These are phyloP conservation scores for Bombus cullumanus DNA, from an alignment of 1,140 invertebrate genomes.

Conservation along the genomic window DNA sequence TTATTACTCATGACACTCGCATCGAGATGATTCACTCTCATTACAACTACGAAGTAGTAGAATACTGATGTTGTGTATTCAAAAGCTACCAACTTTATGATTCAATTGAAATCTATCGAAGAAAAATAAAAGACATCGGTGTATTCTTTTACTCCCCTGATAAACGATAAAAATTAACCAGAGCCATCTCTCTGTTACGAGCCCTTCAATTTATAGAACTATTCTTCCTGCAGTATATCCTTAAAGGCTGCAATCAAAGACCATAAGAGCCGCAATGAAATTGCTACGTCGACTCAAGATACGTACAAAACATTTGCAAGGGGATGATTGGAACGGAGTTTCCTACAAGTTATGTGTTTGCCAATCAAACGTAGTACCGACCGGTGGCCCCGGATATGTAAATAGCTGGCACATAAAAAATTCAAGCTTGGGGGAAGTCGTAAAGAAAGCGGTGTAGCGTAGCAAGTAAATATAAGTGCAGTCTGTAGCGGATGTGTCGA, in stretches of 20 bases:
- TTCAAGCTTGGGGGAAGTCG: slow-evolving; percentile 56
- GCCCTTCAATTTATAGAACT: not conserved
- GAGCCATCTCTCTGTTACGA: too few species aligned
- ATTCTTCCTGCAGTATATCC: not conserved
- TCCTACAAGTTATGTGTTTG: slow-evolving; percentile 37
- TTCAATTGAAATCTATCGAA: not conserved
- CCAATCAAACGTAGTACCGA: slow-evolving; percentile 53
- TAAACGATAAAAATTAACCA: too few species aligned
- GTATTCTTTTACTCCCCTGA: not conserved
- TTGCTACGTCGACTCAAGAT: not conserved
- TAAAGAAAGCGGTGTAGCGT: slow-evolving; percentile 54
- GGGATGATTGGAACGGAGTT: not conserved
- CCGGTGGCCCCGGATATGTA: slow-evolving; percentile 53
- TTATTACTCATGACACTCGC: not conserved
- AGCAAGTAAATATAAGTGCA: slow-evolving; percentile 59
- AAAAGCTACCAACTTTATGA: not conserved
- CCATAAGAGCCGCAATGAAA: not conserved
- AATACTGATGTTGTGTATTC: not conserved
- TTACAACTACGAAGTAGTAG: not conserved
- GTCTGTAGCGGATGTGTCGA: slow-evolving; percentile 62
- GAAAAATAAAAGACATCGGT: not conserved
- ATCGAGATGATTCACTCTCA: not conserved
- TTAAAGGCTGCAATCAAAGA: not conserved
- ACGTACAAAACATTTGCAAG: not conserved
- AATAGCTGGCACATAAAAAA: slow-evolving; percentile 64